Conservation (phyloP, 2,888 invertebrate genomes). For the Hymenopus coronatus region DNA sequence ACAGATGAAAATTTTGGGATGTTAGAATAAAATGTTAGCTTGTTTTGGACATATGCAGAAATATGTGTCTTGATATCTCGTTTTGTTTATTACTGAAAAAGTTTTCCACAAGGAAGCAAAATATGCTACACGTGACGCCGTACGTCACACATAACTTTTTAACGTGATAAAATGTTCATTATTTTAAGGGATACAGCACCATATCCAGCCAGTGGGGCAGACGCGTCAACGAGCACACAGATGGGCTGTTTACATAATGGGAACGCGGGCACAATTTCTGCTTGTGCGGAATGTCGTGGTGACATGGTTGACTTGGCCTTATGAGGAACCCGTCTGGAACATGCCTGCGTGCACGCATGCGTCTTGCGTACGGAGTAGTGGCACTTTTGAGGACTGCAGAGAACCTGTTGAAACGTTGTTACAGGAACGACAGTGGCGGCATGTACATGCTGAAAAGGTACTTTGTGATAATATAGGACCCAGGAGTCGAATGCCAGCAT, state of each 20-base stretch:
- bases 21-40: too few relatives aligned
- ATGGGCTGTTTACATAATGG: neutral
- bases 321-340: neutral
- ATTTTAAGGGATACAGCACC: neutral
- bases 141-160: too few relatives aligned
- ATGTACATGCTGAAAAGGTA: neutral
- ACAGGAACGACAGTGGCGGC: neutral
- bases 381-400: neutral
- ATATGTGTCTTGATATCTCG: too few relatives aligned
- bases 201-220: neutral
- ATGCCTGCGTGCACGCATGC: neutral
- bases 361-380: neutral
- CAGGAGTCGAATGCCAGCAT: neutral
- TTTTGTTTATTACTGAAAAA: too few relatives aligned
- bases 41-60: too few relatives aligned
- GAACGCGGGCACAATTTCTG: neutral
- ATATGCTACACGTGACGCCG: too few relatives aligned
- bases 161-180: neutral
- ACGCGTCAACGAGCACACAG: neutral
- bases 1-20: too few relatives aligned
- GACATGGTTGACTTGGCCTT: neutral
- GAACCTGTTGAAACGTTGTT: neutral
- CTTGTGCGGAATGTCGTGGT: neutral
- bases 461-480: neutral
- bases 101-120: too few relatives aligned